phyloP scores from a whole-genome alignment of 2,113 vertebrate genomes.

The Dascyllus trimaculatus region DNA sequence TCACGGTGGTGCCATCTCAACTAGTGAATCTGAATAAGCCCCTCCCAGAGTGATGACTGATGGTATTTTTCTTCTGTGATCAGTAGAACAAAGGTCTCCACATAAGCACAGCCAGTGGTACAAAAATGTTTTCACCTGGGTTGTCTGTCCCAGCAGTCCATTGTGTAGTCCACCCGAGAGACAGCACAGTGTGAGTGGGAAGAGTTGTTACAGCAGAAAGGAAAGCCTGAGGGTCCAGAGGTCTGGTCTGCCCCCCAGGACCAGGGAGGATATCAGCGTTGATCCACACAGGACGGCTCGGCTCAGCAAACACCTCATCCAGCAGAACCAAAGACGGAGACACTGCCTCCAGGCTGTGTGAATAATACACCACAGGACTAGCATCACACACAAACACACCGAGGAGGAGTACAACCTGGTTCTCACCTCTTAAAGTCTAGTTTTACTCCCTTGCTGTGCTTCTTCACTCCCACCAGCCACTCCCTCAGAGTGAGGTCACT shows the following conservation, averaged over 20 bases:
- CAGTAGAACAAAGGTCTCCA: too few relatives aligned
- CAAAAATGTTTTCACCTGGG: constrained; percentile 80
- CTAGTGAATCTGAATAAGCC: too few relatives aligned
- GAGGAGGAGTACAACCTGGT: rapidly evolving
- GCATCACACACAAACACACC: neutral
- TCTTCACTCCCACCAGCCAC: constrained; percentile 86
- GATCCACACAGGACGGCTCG: constrained; percentile 87
- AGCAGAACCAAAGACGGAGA: constrained; percentile 86
- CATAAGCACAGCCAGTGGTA: too few relatives aligned
- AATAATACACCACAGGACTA: neutral
- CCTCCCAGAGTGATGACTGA: too few relatives aligned
- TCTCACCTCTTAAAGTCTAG: constrained; percentile 96
- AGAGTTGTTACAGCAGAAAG: constrained; percentile 79
- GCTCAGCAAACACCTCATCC: constrained; percentile 62
- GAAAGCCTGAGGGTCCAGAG: constrained; percentile 84
- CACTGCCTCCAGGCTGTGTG: constrained; percentile 86
- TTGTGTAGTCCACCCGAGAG: constrained; percentile 93
- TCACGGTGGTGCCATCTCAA: too few relatives aligned
- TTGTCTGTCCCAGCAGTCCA: constrained; percentile 84
- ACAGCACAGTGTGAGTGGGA: constrained; percentile 86
- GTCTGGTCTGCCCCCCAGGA: constrained; percentile 82
- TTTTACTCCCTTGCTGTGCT: constrained; percentile 91
- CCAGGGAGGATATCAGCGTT: constrained; percentile 92
- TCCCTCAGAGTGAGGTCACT: constrained; percentile 91
- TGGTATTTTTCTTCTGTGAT: too few relatives aligned